phyloP scores from a whole-genome alignment of 2,888 invertebrate species.

The Dastarcus helophoroides region DNA sequence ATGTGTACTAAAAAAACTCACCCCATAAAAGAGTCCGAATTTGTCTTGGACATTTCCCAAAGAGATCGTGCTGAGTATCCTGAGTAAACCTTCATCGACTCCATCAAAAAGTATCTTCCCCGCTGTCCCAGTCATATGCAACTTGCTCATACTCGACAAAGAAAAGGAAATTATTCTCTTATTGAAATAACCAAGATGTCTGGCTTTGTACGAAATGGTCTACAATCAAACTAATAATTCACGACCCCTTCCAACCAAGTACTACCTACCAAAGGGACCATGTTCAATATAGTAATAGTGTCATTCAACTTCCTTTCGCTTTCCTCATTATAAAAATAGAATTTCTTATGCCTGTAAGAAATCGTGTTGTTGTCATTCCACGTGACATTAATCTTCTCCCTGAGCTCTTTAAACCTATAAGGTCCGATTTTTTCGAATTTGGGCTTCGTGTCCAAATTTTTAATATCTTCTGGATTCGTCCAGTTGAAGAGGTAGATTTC shows the following conservation, averaged over 20 bases:
- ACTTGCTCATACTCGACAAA: conserved; percentile 21
- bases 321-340: conserved; percentile 56
- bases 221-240: conserved; percentile 32
- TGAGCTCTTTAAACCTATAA: conserved; percentile 53
- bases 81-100: conserved; percentile 62
- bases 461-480: conserved; percentile 42
- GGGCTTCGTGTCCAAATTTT: conserved; percentile 42
- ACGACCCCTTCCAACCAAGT: too few species aligned
- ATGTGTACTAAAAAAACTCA: too few species aligned
- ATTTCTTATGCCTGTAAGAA: conserved; percentile 53
- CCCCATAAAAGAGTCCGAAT: conserved; percentile 77
- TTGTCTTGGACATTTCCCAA: conserved; percentile 54
- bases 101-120: conserved; percentile 69
- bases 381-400: conserved; percentile 58
- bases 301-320: conserved; percentile 62
- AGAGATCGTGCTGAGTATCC: conserved; percentile 49
- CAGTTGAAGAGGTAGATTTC: conserved; percentile 33
- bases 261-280: conserved; percentile 63
- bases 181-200: conserved; percentile 43
- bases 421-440: conserved; percentile 48
- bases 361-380: conserved; percentile 66
- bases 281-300: conserved; percentile 60
- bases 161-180: conserved; percentile 47
- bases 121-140: conserved; percentile 52
- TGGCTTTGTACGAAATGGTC: conserved; percentile 49